A percentile compares a stretch with the other conserved stretches of the same genome.
phyloP scores from a whole-genome alignment of 2,888 invertebrate genomes.

The Scaptomyza reducta region DNA sequence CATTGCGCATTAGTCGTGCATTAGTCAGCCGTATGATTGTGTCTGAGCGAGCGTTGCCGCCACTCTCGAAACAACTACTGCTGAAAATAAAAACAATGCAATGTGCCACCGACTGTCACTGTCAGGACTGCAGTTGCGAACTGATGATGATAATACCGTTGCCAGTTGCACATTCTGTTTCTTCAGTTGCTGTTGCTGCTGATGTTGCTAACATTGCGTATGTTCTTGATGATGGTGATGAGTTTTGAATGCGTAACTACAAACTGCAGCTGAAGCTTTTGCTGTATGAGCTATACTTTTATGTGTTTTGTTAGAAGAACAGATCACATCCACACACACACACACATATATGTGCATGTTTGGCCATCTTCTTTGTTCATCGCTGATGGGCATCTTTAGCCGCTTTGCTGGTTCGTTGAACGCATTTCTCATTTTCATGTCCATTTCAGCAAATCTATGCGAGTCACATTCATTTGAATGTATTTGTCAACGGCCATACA shows the following conservation, averaged over 20 bases:
- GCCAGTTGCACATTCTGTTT: constrained; percentile 24
- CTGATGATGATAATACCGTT: constrained; percentile 38
- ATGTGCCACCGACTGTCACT: constrained; percentile 45
- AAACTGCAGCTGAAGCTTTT: constrained; percentile 30
- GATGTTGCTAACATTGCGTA: constrained; percentile 23
- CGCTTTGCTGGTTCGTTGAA: constrained; percentile 76
- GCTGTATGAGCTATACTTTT: constrained; percentile 48
- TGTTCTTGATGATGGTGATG: constrained; percentile 65
- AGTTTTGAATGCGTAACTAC: constrained; percentile 70
- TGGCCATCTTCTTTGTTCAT: constrained; percentile 26
- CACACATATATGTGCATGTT: constrained; percentile 10
- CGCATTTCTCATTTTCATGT: constrained; percentile 80
- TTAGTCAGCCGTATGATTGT: constrained; percentile 60
- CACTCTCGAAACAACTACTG: constrained; percentile 19
- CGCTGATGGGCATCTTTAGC: constrained; percentile 51
- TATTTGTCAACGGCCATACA: constrained; percentile 68
- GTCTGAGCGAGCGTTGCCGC: constrained; percentile 47
- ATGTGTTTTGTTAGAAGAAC: constrained; percentile 47
- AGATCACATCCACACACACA: constrained; percentile 11
- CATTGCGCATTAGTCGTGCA: constrained; percentile 46
- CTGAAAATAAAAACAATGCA: constrained; percentile 51
- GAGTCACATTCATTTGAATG: constrained; percentile 64
- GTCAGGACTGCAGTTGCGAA: constrained; percentile 42
- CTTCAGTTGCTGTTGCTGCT: constrained; percentile 24
- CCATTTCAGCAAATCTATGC: constrained; percentile 63